These are phyloP conservation scores for Empidonax traillii DNA, from an alignment of 2,113 vertebrate genomes.

Conservation along the genomic window DNA sequence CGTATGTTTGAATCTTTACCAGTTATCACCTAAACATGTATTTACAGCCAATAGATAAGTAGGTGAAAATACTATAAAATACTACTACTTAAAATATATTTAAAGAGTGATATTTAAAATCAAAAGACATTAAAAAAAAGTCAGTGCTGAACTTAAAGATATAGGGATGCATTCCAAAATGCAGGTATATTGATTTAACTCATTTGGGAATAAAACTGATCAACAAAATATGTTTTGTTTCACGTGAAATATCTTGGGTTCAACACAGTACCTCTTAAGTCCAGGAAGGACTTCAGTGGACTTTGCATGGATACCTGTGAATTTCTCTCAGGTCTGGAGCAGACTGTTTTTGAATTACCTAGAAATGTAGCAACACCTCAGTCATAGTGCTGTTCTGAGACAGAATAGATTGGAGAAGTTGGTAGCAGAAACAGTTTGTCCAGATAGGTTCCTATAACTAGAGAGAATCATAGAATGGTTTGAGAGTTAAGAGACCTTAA, in stretches of 20 bases:
- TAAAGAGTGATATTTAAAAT: background rate
- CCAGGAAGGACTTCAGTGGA: background rate
- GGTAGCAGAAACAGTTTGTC: background rate
- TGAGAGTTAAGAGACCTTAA: background rate
- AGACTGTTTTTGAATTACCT: background rate
- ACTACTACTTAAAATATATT: background rate
- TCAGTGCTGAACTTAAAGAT: background rate
- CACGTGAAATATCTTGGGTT: background rate
- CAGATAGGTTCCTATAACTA: background rate
- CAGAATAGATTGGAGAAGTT: background rate
- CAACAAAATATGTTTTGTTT: background rate
- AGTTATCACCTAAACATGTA: slow-evolving; percentile 47
- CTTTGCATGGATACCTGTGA: background rate
- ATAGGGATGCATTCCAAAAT: background rate
- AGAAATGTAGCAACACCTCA: background rate
- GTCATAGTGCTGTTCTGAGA: background rate
- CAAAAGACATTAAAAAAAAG: background rate
- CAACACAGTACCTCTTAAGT: background rate
- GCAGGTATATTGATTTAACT: background rate
- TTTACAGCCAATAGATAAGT: slow-evolving; percentile 30
- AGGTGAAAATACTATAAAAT: slow-evolving; percentile 40
- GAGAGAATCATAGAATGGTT: background rate
- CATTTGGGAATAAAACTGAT: background rate
- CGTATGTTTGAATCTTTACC: slow-evolving; percentile 59
- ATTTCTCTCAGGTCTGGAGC: background rate